Conservation (phyloP, 2,113 vertebrate genomes). For the Zosterops hypoxanthus region DNA sequence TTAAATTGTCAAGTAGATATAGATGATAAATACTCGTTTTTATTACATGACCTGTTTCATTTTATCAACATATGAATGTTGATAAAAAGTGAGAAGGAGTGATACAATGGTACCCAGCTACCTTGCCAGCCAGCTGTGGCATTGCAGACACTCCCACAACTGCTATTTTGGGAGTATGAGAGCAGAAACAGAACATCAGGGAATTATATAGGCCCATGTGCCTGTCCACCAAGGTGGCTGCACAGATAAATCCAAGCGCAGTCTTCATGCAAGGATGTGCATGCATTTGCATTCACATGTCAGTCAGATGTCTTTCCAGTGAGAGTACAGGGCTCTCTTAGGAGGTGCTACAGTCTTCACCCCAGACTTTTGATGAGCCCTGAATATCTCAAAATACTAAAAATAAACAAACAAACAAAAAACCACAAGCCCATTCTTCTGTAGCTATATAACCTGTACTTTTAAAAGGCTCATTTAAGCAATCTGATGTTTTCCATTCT, state of each 20-base stretch:
- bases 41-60: neutral
- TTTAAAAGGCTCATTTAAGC: neutral
- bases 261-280: neutral
- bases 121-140: neutral
- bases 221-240: neutral
- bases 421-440: neutral
- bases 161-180: neutral
- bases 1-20: neutral
- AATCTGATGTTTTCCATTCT: neutral
- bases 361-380: neutral
- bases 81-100: neutral
- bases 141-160: neutral
- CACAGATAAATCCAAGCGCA: neutral
- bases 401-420: neutral
- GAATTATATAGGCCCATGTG: neutral
- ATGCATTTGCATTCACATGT: fast-evolving
- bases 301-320: neutral
- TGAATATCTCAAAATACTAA: neutral
- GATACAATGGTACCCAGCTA: neutral
- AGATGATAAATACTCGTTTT: neutral
- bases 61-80: neutral
- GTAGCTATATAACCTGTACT: neutral
- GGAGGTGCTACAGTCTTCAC: neutral
- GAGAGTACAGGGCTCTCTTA: neutral
- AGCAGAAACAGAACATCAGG: neutral